Conservation (phyloP, 1,140 invertebrate genomes). For the Thrips palmi region DNA sequence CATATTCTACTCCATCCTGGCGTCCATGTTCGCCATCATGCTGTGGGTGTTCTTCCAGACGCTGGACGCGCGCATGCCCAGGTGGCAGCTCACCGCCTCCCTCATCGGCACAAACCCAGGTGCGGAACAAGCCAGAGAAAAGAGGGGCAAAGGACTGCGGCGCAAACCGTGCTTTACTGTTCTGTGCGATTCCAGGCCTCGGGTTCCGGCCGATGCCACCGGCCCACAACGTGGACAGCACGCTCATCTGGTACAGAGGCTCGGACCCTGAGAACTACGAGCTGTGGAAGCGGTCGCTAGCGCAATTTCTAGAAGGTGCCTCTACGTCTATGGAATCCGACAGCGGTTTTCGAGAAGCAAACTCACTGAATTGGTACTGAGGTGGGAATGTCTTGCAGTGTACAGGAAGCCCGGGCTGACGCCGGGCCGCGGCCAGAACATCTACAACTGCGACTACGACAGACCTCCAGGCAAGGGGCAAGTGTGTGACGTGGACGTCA, state of each 20-base stretch:
- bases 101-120: constrained; percentile 83
- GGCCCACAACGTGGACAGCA: constrained; percentile 66
- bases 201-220: constrained; percentile 82
- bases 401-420: constrained; percentile 46
- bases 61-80: constrained; percentile 66
- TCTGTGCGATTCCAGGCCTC: constrained; percentile 41
- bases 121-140: constrained; percentile 19
- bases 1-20: constrained; percentile 74
- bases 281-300: constrained; percentile 55
- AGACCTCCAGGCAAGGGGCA: constrained; percentile 37
- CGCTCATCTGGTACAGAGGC: constrained; percentile 80
- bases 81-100: constrained; percentile 59
- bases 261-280: constrained; percentile 50
- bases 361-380: not conserved
- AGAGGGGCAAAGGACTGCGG: not conserved
- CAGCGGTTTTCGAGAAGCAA: not conserved
- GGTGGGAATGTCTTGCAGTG: constrained; percentile 23
- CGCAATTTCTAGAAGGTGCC: constrained; percentile 53
- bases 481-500: constrained; percentile 52
- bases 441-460: constrained; percentile 42
- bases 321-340: not conserved
- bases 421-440: constrained; percentile 42
- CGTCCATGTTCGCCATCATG: constrained; percentile 73
- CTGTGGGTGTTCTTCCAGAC: constrained; percentile 85
- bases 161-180: not conserved